Base-by-base conservation (phyloP, 1,140 invertebrate species). In the Macrostomum lignano region DNA sequence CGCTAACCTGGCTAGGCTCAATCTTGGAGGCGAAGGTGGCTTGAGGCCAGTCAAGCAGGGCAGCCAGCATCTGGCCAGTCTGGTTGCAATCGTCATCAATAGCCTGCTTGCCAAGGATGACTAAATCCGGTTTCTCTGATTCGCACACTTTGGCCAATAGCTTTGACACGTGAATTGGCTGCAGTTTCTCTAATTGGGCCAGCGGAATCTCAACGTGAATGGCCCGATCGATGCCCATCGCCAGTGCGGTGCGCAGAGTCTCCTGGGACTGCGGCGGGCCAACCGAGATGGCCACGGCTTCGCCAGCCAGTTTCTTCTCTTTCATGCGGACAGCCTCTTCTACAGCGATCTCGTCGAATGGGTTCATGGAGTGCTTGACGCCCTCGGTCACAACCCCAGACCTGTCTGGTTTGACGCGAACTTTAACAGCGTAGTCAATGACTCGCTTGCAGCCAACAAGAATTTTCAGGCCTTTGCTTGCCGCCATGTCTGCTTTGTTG, bases 361-460 rank as follows among this genome's bases (percentile, higher is more conserved):
- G 88, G 53, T 98, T 98, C 75, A 98, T 84, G 0, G 82, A 88
- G 57, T 96, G 86, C 54, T 96, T 94, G 0, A 96, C 77, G 5
- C 84, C 84, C 58, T 96, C 82, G 2, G 78, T 88, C 2, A 94
- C 71, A 6, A 96, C 86, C 2, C 84, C 86, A 37, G 65, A 70
- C 56, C 91, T 93, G 52, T 96, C 86, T 13, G 86, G 79, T 48
- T 91, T 91, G 0, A 96, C 84, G 37, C 86, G 72, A 40, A 94
- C 81, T 68, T 91, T 93, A n/a, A 96, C 86, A 33, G 86, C 86
- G 70, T 93, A 96, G 61, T 96, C 86, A 48, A 96, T 86, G 5
- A 94, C 86, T 66, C 86, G 66, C 59, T 96, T 96, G 28, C 81
- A 76, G 44, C 84, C 86, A 47, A 96, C 84, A 43, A 96, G 63